Percentiles rank a stretch among this genome's conserved stretches.
These are phyloP conservation scores for Rhabdomys dilectus DNA, from an alignment of 2,113 vertebrate genomes.

Conservation along the genomic window DNA sequence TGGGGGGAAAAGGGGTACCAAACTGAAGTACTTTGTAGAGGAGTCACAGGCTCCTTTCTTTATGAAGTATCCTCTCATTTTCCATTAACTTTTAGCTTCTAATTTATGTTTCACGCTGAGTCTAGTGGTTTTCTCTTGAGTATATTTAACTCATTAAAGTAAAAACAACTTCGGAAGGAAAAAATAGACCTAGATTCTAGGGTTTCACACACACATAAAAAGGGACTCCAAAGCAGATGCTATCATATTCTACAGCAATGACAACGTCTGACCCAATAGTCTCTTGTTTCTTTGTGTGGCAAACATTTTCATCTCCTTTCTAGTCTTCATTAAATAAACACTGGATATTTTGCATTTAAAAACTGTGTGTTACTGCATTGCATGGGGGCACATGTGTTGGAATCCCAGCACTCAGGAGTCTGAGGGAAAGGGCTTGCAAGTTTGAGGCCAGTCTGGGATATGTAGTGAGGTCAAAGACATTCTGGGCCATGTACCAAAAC, in stretches of 20 bases:
- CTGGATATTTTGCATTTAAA: neutral
- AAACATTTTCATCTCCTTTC: neutral
- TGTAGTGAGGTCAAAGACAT: neutral
- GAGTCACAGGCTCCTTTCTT: fast-evolving
- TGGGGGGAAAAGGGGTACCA: too few relatives aligned
- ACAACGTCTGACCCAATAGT: neutral
- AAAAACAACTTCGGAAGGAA: constrained; percentile 38
- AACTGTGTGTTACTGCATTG: neutral
- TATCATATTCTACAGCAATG: neutral
- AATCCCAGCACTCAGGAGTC: neutral
- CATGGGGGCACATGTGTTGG: neutral
- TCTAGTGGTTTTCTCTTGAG: neutral
- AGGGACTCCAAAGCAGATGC: neutral
- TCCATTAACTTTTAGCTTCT: neutral
- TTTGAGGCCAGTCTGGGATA: neutral
- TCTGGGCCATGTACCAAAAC: neutral
- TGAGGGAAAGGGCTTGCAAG: neutral
- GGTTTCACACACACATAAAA: neutral
- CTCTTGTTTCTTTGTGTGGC: neutral
- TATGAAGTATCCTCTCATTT: neutral
- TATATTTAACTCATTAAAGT: neutral
- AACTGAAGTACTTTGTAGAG: fast-evolving
- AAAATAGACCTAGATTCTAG: neutral
- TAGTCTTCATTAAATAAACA: neutral
- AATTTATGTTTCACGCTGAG: neutral